Percentiles rank a stretch among this genome's conserved stretches.
phyloP scores from a whole-genome alignment of 2,888 invertebrate species.

The Plagiodera versicolora region DNA sequence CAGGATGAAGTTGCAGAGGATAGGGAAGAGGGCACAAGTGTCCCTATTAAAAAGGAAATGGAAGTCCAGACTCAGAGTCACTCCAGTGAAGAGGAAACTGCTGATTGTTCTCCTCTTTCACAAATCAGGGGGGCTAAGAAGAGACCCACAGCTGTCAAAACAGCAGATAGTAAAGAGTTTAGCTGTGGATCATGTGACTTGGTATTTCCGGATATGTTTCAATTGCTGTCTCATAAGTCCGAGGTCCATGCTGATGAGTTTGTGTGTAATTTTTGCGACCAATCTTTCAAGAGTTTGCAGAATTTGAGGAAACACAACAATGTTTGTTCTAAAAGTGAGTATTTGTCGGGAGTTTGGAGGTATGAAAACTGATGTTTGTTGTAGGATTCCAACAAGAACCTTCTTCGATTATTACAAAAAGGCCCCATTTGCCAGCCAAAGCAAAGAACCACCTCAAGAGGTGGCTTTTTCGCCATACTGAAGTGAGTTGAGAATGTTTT shows the following conservation, averaged over 20 bases:
- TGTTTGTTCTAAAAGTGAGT: slow-evolving; percentile 39
- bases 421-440: slow-evolving; percentile 43
- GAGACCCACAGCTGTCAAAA: slow-evolving; percentile 1
- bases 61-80: background rate
- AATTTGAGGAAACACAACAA: slow-evolving; percentile 40
- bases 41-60: slow-evolving; percentile 7
- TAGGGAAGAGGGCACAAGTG: slow-evolving; percentile 16
- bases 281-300: slow-evolving; percentile 38
- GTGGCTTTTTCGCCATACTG: slow-evolving; percentile 44
- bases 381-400: slow-evolving; percentile 13
- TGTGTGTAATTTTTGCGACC: slow-evolving; percentile 41
- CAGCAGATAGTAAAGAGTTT: slow-evolving; percentile 14
- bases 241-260: slow-evolving; percentile 35
- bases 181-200: slow-evolving; percentile 30
- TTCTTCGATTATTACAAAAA: slow-evolving; percentile 35
- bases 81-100: background rate
- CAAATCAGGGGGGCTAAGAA: slow-evolving; percentile 3
- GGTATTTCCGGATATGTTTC: slow-evolving; percentile 30
- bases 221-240: slow-evolving; percentile 33
- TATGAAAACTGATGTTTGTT: background rate
- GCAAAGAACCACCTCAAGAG: slow-evolving; percentile 44
- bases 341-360: no score
- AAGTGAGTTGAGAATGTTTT: slow-evolving; percentile 35
- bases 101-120: background rate
- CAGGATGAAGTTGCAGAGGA: slow-evolving; percentile 15